Evolutionary conservation across 2,888 invertebrate genomes (phyloP).

Genomic region (Cremastinae sp.): DNA sequence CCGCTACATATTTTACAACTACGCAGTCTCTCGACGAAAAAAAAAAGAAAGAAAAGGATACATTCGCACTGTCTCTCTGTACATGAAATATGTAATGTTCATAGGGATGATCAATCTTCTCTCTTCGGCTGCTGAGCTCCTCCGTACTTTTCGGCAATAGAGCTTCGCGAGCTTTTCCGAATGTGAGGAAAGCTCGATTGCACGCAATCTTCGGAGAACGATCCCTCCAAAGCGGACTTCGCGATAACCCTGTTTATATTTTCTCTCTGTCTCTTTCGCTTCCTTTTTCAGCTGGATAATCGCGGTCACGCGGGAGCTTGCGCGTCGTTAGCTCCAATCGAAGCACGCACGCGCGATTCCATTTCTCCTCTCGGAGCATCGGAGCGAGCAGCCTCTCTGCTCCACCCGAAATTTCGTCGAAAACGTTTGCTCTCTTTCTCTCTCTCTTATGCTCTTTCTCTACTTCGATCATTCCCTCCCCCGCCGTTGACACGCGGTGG

Average conservation of each 20-base stretch:
- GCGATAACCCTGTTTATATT: constrained; percentile 30
- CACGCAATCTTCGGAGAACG: constrained; percentile 10
- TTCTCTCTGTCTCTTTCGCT: constrained; percentile 22
- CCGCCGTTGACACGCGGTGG: constrained; percentile 12
- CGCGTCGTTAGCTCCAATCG: constrained; percentile 60
- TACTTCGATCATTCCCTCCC: neutral
- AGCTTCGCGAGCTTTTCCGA: neutral
- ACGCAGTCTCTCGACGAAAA: neutral
- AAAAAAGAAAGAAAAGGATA: too few relatives aligned
- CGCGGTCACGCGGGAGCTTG: constrained; percentile 36
- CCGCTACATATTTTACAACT: too few relatives aligned
- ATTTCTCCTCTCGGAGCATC: constrained; percentile 40
- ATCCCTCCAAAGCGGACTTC: constrained; percentile 16
- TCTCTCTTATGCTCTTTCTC: constrained; percentile 5
- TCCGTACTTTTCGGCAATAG: too few relatives aligned
- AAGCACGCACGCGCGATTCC: constrained; percentile 60
- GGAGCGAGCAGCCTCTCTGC: constrained; percentile 35
- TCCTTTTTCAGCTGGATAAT: constrained; percentile 42
- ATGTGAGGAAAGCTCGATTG: neutral
- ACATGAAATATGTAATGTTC: too few relatives aligned
- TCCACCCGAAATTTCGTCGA: constrained; percentile 60
- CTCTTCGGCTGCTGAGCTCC: too few relatives aligned
- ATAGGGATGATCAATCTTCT: neutral
- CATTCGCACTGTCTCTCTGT: too few relatives aligned
- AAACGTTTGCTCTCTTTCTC: constrained; percentile 19